These are phyloP conservation scores for Lutjanus campechanus DNA, from an alignment of 2,797 vertebrate genomes.

Conservation along the genomic window DNA sequence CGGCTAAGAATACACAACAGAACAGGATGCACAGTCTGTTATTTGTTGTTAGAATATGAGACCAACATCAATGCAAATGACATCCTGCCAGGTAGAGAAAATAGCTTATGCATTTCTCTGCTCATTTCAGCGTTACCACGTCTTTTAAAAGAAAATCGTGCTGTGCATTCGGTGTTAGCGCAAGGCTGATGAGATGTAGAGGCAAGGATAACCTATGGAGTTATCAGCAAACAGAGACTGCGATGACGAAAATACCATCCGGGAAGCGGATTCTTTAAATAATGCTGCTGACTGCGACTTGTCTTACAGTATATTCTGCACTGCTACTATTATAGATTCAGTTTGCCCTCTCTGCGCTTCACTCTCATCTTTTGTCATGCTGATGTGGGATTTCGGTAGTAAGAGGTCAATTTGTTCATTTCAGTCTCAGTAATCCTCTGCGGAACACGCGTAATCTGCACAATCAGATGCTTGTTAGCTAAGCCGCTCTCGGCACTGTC, in stretches of 20 bases:
- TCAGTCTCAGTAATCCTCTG: conserved; percentile 76
- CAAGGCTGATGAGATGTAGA: conserved; percentile 33
- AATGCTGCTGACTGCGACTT: conserved; percentile 36
- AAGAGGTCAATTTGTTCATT: conserved; percentile 81
- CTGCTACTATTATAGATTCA: conserved; percentile 22
- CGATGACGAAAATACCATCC: conserved; percentile 30
- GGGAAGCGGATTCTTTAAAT: conserved; percentile 26
- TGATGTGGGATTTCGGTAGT: conserved; percentile 65
- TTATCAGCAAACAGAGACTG: conserved; percentile 21
- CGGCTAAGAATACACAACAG: conserved; percentile 60
- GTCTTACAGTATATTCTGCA: conserved; percentile 15
- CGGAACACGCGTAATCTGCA: conserved; percentile 79
- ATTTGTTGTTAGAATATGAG: conserved; percentile 58
- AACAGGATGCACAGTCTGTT: conserved; percentile 36
- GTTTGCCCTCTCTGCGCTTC: conserved; percentile 32
- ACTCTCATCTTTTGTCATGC: conserved; percentile 54
- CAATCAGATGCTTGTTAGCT: conserved; percentile 82
- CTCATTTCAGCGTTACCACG: conserved; percentile 21
- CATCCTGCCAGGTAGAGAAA: conserved; percentile 50
- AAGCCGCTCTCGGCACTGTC: conserved; percentile 63
- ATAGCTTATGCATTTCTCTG: conserved; percentile 45
- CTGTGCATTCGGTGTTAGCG: not conserved
- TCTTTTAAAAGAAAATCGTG: conserved; percentile 22
- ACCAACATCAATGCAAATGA: conserved; percentile 61
- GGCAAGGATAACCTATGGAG: conserved; percentile 16